Evolutionary conservation across 2,113 vertebrate genomes (phyloP), one percentile per base, ranked within the genome.

Genomic region (Dasypus novemcinctus): DNA sequence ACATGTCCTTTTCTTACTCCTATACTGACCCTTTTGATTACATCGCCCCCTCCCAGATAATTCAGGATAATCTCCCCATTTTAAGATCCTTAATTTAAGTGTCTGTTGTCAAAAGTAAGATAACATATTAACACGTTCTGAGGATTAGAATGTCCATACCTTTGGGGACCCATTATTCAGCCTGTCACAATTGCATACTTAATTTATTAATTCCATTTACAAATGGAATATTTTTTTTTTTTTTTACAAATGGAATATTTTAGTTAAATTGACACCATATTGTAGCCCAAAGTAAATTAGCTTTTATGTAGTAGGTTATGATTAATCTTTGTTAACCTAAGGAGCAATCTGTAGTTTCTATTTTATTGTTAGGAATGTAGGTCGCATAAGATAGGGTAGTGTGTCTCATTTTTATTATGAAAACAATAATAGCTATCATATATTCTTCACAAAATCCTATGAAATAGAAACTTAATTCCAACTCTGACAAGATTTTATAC

Each of bases 381-480:
- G 7, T 87, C 75, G n/a, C 20, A 57, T 92, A 79, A 18, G 27
- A 33, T 82, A 94, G 52, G 23, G 5, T 64, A 54, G 11, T 3
- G 75, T 80, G 29, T 84, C 66, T 91, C 29, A 46, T 74, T 87
- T 91, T 86, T 94, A 83, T 69, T 87, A 33, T 71, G 38, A 76
- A 1, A 61, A 29, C 7, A 54, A 21, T 29, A 86, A 64, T 80
- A 85, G 38, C 38, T 78, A 14, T 91, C 13, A n/a, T 88, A 57
- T 54, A n/a, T 85, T 78, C 33, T 74, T 87, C 38, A 85, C 10
- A 89, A 66, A 88, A 33, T 66, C 25, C 21, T 85, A 9, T 63
- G 36, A 46, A 88, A 72, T 59, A 57, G 64, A 23, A 79, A 25
- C 38, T 80, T 84, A 61, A 36, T 92, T 88, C 84, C 20, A 88